These are phyloP conservation scores for Phorcus lineatus DNA, from an alignment of 2,888 invertebrate genomes.

Conservation along the genomic window DNA sequence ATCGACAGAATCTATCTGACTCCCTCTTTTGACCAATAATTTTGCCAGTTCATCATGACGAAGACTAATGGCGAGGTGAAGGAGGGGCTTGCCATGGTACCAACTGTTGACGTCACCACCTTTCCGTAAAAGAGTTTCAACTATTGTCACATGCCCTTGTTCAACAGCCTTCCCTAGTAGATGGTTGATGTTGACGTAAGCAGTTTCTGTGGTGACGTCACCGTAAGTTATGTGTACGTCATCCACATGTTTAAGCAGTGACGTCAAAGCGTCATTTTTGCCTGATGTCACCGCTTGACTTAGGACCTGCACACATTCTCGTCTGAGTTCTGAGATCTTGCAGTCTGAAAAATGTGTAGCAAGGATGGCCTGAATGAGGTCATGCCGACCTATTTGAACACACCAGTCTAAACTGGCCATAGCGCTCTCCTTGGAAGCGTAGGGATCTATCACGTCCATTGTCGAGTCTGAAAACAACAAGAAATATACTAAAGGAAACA, in stretches of 20 bases:
- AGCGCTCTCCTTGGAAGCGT: not conserved
- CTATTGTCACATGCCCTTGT: not conserved
- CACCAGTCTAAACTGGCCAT: not conserved
- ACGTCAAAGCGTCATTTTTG: not conserved
- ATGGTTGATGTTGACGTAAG: conserved; percentile 1
- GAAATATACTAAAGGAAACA: too few species aligned
- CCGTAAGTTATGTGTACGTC: not conserved
- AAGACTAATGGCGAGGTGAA: not conserved
- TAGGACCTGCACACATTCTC: not conserved
- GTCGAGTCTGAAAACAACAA: not conserved
- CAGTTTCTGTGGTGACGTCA: not conserved
- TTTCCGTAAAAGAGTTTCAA: not conserved
- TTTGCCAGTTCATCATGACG: not conserved
- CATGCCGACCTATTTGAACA: not conserved
- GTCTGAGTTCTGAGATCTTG: not conserved
- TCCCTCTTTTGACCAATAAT: not conserved
- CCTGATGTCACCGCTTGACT: not conserved
- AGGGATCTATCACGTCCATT: not conserved
- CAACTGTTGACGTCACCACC: not conserved
- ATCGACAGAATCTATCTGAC: not conserved
- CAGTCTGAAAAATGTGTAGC: not conserved
- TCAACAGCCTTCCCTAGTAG: not conserved
- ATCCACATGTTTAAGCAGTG: not conserved
- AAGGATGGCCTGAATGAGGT: not conserved
- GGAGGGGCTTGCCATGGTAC: not conserved